Conservation (phyloP, 2,113 vertebrate species). For the Brachypteracias leptosomus region DNA sequence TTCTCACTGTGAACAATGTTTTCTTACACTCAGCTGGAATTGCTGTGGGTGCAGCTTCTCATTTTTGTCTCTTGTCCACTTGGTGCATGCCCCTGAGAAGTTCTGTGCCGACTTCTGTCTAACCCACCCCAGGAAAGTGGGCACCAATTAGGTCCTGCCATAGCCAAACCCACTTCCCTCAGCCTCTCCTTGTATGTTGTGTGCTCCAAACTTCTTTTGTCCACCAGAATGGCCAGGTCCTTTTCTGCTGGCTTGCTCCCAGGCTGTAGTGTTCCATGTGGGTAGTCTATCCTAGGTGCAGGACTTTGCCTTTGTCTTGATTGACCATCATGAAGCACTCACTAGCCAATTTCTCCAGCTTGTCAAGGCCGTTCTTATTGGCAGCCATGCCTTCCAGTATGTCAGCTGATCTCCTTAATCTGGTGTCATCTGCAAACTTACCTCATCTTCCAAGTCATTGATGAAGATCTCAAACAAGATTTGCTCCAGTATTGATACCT, state of each 20-base stretch:
- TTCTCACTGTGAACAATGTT: not conserved
- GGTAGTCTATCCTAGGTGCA: not conserved
- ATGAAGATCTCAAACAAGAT: not conserved
- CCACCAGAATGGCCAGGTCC: not conserved
- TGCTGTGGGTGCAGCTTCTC: not conserved
- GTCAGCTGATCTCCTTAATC: not conserved
- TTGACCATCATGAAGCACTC: not conserved
- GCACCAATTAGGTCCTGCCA: not conserved
- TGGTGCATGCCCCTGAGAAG: not conserved
- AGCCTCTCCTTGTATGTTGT: not conserved
- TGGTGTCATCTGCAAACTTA: not conserved
- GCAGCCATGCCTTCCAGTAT: not conserved
- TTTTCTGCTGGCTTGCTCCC: not conserved
- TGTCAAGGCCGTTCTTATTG: not conserved
- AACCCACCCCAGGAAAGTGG: not conserved
- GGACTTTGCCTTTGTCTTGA: not conserved
- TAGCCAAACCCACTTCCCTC: not conserved
- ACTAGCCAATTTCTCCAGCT: rapidly evolving
- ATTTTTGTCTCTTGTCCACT: not conserved
- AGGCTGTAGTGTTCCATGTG: not conserved
- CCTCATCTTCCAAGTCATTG: not conserved
- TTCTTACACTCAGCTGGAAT: not conserved
- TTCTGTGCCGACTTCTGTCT: not conserved
- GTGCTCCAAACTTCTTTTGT: not conserved
- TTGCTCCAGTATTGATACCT: not conserved